Percentiles rank a stretch among this genome's conserved stretches.
These are phyloP conservation scores for Invenusta paracnida DNA, from an alignment of 2,888 invertebrate genomes.

Conservation along the genomic window DNA sequence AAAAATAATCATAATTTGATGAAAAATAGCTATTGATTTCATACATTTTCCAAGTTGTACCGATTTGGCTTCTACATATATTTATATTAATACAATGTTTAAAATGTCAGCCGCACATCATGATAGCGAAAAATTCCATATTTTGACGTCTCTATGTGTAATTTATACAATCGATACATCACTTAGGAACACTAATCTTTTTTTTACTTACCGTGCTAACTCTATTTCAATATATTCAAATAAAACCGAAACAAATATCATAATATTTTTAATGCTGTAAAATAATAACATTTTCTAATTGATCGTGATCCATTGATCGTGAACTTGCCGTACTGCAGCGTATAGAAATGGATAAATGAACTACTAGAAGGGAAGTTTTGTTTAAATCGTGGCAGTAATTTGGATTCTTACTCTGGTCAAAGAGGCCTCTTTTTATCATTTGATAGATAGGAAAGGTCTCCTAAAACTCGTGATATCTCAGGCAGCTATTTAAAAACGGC, in stretches of 20 bases:
- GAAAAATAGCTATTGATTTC: neutral
- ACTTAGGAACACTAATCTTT: neutral
- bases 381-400: no score
- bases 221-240: neutral
- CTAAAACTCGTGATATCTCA: no score
- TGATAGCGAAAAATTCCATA: neutral
- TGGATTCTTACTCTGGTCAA: no score
- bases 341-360: no score
- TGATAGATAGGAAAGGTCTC: no score
- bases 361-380: no score
- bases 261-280: neutral
- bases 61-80: neutral
- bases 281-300: neutral
- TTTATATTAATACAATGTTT: neutral
- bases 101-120: neutral
- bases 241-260: neutral
- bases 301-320: neutral
- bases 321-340: neutral
- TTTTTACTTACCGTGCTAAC: neutral
- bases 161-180: neutral
- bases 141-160: neutral
- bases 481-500: no score
- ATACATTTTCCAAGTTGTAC: neutral
- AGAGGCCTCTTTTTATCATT: no score
- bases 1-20: neutral